Evolutionary conservation across 2,797 vertebrate species (phyloP), one percentile per base, ranked within the genome.

Genomic region (Taeniopygia guttata): DNA sequence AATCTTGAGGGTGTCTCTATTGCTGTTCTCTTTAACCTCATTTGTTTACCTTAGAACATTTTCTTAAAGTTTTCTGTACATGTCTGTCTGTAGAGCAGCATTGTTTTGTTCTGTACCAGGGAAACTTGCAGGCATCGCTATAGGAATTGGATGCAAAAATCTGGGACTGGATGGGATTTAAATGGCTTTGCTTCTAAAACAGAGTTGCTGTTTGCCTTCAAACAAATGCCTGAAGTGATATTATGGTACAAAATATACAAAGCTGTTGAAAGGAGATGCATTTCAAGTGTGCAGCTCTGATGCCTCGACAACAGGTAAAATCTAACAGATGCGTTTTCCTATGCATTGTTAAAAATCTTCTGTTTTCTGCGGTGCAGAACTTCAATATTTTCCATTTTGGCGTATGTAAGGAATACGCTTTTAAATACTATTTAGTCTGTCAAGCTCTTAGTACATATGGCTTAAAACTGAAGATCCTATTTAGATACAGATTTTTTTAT

Each of bases 401-500:
- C 87, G 95, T 93, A 86, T 89, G 49, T 55, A 95, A 93, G 36
- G 22, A 83, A 94, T 93, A 89, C 46, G 76, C 74, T 96, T 95
- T 91, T 22, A 96, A 82, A 80, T 94, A 91, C 42, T 79, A 45
- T 78, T 62, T 91, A 90, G 87, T 63, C 85, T 97, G 96, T 94
- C 90, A 94, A 93, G 70, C 93, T 94, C 66, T 32, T 70, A 60
- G 48, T 96, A 64, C 95, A 77, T 96, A 96, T 93, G 95, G 94
- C 92, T 97, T 96, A 93, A 90, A 95, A 89, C 92, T 86, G 89
- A 95, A 87, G 92, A 95, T 94, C 56, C 74, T 89, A 91, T 96
- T 97, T 95, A 76, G 92, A 91, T 97, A 81, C 88, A 94, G 93
- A 92, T 79, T 94, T 97, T 97, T 94, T 96, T 72, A 93, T 78